Base-by-base conservation (phyloP, 2,113 vertebrate genomes). In the Leptobrachium ailaonicum region DNA sequence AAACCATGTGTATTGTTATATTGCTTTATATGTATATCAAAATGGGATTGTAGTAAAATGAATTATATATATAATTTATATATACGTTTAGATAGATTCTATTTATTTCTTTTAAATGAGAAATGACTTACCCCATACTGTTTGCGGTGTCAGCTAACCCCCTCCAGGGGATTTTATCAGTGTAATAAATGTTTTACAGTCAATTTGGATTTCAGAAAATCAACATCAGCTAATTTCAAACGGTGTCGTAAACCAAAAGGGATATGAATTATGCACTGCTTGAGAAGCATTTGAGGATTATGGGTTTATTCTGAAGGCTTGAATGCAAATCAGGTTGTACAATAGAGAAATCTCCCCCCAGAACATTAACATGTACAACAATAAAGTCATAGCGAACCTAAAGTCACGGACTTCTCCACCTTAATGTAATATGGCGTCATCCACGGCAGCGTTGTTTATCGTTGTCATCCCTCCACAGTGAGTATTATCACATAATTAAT, bases 251-350 rank as follows among this genome's bases (percentile, higher is more conserved):
- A 84, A 69, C 82, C 86, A 82, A 83, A 87, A 79, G 83, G 83
- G 10, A 85, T 63, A 82, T 81, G 85, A 87, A 88, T 84, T 87
- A 90, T 87, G 82, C 83, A 72, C 81, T 76, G 85, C 85, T 85
- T 86, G 80, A 82, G 62, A 80, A 87, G 80, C 84, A 84, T 87
- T 83, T 85, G 72, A 85, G 83, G 77, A 85, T 41, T 85, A 83
- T 13, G 45, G 84, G 85, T 88, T 86, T 87, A 87, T 86, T 90
- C 87, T 87, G 80, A 79, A 85, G 85, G 85, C 20, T 85, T 85
- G 85, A 86, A 44, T 88, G 87, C 86, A 88, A 85, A 87, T 84
- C 86, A 89, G 90, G 90, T 85, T 89, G 85, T 84, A 89, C 84
- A 86, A 84, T 84, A 89, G 89, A 91, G 85, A 82, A 89, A 84